These are phyloP conservation scores for Drosophila multiciliata DNA, from an alignment of 2,888 invertebrate species.

Conservation along the genomic window DNA sequence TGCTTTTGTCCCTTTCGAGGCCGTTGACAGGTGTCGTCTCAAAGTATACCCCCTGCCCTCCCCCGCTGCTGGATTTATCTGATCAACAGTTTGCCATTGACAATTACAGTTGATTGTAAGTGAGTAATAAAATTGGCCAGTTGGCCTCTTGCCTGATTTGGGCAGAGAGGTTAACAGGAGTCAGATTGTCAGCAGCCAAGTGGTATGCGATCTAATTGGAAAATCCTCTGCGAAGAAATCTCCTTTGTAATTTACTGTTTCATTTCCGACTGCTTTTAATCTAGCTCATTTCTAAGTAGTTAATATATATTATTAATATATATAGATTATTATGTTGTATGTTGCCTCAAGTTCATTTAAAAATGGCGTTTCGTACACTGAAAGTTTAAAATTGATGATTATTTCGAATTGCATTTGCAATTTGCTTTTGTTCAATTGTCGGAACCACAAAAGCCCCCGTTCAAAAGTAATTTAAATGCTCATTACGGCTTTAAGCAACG, in stretches of 20 bases:
- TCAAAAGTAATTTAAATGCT: constrained; percentile 76
- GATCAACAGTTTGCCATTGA: constrained; percentile 76
- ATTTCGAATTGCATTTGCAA: constrained; percentile 25
- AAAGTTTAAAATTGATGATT: constrained; percentile 18
- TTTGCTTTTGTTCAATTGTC: constrained; percentile 69
- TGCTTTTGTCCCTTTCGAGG: constrained; percentile 24
- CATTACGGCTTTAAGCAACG: constrained; percentile 74
- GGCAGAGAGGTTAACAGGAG: constrained; percentile 26
- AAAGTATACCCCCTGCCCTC: not conserved
- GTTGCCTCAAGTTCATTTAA: constrained; percentile 40
- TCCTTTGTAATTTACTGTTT: not conserved
- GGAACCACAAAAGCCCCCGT: constrained; percentile 66
- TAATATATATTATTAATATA: not conserved
- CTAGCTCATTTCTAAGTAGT: not conserved
- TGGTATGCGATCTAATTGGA: constrained; percentile 13
- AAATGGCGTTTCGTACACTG: constrained; percentile 46
- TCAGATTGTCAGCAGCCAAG: constrained; percentile 10
- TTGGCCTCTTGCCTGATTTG: constrained; percentile 40
- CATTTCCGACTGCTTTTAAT: not conserved
- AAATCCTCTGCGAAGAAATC: not conserved
- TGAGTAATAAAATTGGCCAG: constrained; percentile 52
- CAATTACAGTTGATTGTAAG: constrained; percentile 61
- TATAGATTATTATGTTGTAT: constrained; percentile 8
- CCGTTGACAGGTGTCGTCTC: constrained; percentile 66
- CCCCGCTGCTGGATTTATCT: constrained; percentile 29